phyloP scores from a whole-genome alignment of 2,113 vertebrate species.

The Elanus axillaris region DNA sequence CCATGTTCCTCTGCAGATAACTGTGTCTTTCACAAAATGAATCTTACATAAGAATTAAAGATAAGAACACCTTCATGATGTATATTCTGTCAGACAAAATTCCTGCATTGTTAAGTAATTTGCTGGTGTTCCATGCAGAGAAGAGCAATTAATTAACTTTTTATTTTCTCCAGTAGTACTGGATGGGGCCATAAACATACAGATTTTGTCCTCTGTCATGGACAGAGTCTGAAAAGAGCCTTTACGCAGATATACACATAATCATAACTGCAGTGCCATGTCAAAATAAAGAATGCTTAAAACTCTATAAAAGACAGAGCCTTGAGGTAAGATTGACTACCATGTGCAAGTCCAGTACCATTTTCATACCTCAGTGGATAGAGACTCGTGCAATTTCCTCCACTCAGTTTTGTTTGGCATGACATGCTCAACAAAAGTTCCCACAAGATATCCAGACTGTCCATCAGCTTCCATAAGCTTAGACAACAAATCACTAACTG shows the following conservation, averaged over 20 bases:
- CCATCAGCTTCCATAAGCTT: slow-evolving; percentile 72
- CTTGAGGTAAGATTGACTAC: neutral
- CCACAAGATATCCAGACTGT: slow-evolving; percentile 60
- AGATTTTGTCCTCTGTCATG: neutral
- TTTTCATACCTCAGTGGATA: slow-evolving; percentile 83
- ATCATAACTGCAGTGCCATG: neutral
- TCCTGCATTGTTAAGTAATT: neutral
- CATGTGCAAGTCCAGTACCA: neutral
- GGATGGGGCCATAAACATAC: neutral
- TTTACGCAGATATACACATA: rapidly evolving
- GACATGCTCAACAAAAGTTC: slow-evolving; percentile 72
- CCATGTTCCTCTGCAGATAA: neutral
- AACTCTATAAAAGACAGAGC: neutral
- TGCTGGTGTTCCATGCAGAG: neutral
- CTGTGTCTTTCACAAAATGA: neutral
- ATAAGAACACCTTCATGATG: neutral
- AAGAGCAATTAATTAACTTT: neutral
- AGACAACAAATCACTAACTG: slow-evolving; percentile 78
- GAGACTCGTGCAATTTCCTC: slow-evolving; percentile 76
- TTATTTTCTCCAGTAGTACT: neutral
- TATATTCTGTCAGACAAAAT: neutral
- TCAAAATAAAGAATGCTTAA: neutral
- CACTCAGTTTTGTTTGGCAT: slow-evolving; percentile 80
- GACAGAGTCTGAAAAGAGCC: neutral
- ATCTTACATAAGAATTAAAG: neutral